Conservation (phyloP, 2,888 invertebrate genomes). For the Nebria brevicollis region DNA sequence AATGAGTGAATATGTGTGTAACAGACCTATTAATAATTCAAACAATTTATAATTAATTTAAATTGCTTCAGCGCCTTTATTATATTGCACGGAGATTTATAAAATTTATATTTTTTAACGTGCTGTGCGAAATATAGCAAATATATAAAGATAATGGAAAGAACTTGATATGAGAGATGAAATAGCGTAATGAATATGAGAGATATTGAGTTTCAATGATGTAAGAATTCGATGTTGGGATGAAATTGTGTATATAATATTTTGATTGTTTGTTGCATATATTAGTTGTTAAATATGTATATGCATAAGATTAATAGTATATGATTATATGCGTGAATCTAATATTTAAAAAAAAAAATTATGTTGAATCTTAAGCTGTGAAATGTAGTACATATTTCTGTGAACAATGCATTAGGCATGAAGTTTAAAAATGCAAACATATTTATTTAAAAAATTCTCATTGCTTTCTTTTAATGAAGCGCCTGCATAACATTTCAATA, state of each 20-base stretch:
- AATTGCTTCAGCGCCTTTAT: background rate
- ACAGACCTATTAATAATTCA: background rate
- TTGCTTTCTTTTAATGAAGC: conserved; percentile 34
- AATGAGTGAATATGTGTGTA: background rate
- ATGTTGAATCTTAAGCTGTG: background rate
- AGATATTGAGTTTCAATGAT: no score
- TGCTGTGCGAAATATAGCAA: no score
- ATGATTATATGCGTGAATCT: background rate
- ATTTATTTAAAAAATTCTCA: conserved; percentile 32
- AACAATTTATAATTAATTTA: background rate
- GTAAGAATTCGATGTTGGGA: background rate
- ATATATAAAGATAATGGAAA: no score
- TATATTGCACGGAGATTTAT: background rate
- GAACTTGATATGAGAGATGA: no score
- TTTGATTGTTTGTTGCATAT: background rate
- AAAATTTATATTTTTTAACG: no score
- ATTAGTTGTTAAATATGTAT: no score
- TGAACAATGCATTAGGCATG: conserved; percentile 40
- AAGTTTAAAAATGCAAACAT: conserved; percentile 42
- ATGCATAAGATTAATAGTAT: background rate
- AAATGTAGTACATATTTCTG: conserved; percentile 20
- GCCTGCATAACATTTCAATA: conserved; percentile 39
- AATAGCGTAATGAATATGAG: no score
- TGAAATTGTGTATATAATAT: background rate
- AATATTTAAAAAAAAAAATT: background rate